Evolutionary conservation across 1,140 invertebrate species (phyloP), one percentile per base, ranked within the genome.

Genomic region (Dendroctonus valens): DNA sequence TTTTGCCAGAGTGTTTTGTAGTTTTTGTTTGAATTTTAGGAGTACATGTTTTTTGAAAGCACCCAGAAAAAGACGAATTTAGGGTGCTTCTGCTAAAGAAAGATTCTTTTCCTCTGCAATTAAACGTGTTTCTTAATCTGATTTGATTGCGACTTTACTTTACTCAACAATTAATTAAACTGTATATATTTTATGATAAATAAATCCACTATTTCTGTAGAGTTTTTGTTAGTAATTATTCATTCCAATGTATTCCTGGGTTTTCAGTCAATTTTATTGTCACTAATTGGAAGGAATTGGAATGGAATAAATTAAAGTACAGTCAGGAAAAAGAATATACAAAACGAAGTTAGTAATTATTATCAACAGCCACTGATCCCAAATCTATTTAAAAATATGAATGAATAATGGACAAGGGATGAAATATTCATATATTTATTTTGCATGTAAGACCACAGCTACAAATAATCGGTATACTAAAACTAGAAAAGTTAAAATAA

Each of bases 1-100:
- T 42, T 41, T 41, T 49, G 46, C 3, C 48, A n/a, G 7, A 50
- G 40, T 54, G 41, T 60, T 50, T 66, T 7, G 3, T 51, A 14
- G 7, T 5, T 40, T 41, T 51, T 41, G 8, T 42, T 54, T 49
- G 67, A 68, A 52, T 75, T 74, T 53, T 62, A 76, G 75, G 75
- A 76, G 67, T 76, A 76, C 52, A 73, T 76, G 73, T 76, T 72
- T 65, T 76, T 75, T 54, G 72, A 75, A 57, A 67, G 59, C 15
- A 50, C 66, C 7, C 73, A 73, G 59, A 71, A 70, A 42, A 68
- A 62, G 57, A 37, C 41, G 6, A 53, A 26, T 44, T 61, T 65
- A 26, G 65, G 59, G 38, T 74, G 72, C 54, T 67, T 71, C 7
- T 55, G 53, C 40, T 55, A 40, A 55, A 2, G 44, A 1, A 11